A percentile compares a stretch with the other conserved stretches of the same genome.
These are phyloP conservation scores for Drosophila arawakana DNA, from an alignment of 1,140 invertebrate genomes.

Conservation along the genomic window DNA sequence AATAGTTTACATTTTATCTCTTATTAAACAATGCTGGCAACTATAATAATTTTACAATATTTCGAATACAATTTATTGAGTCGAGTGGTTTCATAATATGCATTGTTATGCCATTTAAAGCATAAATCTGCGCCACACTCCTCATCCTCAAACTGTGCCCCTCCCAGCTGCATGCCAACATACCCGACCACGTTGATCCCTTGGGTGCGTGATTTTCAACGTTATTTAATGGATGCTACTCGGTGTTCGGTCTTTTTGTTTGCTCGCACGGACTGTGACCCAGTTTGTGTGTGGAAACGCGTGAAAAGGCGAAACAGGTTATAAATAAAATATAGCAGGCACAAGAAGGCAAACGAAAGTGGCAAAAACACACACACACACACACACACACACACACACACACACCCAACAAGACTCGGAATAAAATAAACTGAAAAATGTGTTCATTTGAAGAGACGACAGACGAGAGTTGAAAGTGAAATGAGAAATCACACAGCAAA, in stretches of 20 bases:
- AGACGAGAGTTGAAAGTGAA: constrained; percentile 38
- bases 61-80: no score
- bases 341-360: constrained; percentile 21
- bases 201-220: constrained; percentile 31
- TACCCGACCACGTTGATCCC: background rate
- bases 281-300: constrained; percentile 34
- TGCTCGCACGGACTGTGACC: constrained; percentile 36
- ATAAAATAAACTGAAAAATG: constrained; percentile 41
- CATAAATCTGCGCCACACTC: no score
- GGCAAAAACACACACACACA: constrained; percentile 7
- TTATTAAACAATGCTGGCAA: no score
- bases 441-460: constrained; percentile 9
- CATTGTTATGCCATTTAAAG: no score
- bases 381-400: background rate
- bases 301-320: constrained; percentile 44
- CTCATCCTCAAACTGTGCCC: no score
- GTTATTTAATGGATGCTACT: constrained; percentile 16
- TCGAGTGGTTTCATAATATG: no score
- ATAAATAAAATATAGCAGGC: constrained; percentile 42
- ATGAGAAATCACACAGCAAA: constrained; percentile 78
- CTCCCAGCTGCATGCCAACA: no score
- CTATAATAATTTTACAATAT: no score
- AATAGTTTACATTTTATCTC: no score
- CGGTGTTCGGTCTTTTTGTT: constrained; percentile 1
- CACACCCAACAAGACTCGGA: background rate